Conservation (phyloP, 1,140 invertebrate genomes). For the Bombus polaris region DNA sequence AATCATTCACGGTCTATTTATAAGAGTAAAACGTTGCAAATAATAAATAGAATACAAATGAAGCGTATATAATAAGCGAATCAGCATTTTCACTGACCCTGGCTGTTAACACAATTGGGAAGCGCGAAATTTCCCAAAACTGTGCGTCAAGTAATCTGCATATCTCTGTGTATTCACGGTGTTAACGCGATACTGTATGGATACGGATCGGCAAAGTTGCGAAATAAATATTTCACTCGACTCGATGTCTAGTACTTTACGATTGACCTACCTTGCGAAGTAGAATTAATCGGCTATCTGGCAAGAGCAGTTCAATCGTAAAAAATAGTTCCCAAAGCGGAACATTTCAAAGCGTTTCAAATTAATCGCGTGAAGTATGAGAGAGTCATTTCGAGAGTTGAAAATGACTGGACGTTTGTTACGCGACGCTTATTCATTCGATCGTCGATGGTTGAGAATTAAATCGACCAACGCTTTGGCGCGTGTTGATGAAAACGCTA, state of each 20-base stretch:
- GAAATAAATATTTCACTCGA: not conserved
- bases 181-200: too few species aligned
- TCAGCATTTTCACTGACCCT: not conserved
- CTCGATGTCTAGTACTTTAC: not conserved
- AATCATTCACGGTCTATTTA: too few species aligned
- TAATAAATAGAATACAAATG: too few species aligned
- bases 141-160: not conserved
- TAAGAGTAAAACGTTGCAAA: too few species aligned
- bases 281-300: not conserved
- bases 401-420: slow-evolving; percentile 3
- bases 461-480: not conserved
- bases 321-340: not conserved
- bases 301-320: not conserved
- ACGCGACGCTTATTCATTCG: not conserved
- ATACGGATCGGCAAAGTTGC: too few species aligned
- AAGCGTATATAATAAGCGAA: not conserved
- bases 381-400: not conserved
- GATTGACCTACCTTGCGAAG: not conserved
- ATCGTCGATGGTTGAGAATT: not conserved
- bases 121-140: not conserved
- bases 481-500: slow-evolving; percentile 4
- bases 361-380: not conserved
- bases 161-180: too few species aligned
- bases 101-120: not conserved
- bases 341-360: not conserved